Conservation (phyloP, 2,888 invertebrate genomes). For the Elysia crispata region DNA sequence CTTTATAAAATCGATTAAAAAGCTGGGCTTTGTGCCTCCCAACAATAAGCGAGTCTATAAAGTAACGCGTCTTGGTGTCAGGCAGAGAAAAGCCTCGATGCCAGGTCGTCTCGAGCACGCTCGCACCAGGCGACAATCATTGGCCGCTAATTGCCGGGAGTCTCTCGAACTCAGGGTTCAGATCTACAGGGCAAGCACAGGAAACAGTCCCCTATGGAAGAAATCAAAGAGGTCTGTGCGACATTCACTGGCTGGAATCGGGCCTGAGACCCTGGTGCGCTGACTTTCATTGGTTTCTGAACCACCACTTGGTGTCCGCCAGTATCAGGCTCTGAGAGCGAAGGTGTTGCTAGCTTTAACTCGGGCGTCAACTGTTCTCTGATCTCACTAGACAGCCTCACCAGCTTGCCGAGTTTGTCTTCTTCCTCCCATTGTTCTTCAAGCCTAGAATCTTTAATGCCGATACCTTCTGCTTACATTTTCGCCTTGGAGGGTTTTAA, state of each 20-base stretch:
- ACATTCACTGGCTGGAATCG: slow-evolving; percentile 39
- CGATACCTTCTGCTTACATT: too few species aligned
- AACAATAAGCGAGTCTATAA: neutral
- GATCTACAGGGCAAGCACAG: neutral
- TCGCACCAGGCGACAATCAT: slow-evolving; percentile 25
- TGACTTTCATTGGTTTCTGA: slow-evolving; percentile 42
- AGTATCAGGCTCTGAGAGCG: too few species aligned
- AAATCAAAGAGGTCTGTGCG: slow-evolving; percentile 36
- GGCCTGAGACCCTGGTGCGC: neutral
- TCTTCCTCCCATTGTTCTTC: neutral
- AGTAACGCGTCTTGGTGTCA: neutral
- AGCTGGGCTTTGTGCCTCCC: neutral
- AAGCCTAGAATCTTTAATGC: too few species aligned
- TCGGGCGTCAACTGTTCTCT: too few species aligned
- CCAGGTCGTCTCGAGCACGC: neutral
- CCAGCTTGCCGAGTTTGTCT: neutral
- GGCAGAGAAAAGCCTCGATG: neutral
- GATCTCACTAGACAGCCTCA: neutral
- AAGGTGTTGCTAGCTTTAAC: too few species aligned
- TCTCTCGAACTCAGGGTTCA: slow-evolving; percentile 31
- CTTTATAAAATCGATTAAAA: slow-evolving; percentile 46
- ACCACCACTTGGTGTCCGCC: neutral
- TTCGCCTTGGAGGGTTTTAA: too few species aligned
- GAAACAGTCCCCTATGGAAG: neutral
- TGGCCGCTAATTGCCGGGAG: slow-evolving; percentile 36